These are phyloP conservation scores for Apodemus agrarius DNA, from an alignment of 2,797 vertebrate species.

Conservation along the genomic window DNA sequence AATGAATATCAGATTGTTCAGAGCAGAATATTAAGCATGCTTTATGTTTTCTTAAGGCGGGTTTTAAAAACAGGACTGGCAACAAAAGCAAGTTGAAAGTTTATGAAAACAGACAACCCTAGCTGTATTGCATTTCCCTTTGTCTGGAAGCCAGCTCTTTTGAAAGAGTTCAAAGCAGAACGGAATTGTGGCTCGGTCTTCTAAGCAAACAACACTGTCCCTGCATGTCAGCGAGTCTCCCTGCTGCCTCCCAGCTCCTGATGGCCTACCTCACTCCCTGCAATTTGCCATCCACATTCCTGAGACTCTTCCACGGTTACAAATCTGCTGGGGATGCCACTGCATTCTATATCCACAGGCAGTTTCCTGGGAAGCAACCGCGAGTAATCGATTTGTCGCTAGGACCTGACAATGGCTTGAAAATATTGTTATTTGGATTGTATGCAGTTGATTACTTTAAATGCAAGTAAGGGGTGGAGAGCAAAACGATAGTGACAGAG, in stretches of 20 bases:
- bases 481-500: not conserved
- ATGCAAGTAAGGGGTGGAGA: constrained; percentile 14
- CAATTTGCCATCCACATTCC: constrained; percentile 62
- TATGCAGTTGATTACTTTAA: constrained; percentile 12
- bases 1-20: constrained; percentile 64
- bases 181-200: constrained; percentile 55
- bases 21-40: constrained; percentile 66
- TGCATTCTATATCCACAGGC: constrained; percentile 5
- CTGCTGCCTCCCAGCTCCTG: not conserved
- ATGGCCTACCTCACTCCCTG: constrained; percentile 26
- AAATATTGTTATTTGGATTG: constrained; percentile 54
- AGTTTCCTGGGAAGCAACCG: constrained; percentile 57
- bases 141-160: constrained; percentile 66
- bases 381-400: constrained; percentile 57
- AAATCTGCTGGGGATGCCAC: not conserved
- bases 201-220: constrained; percentile 52
- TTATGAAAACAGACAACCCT: constrained; percentile 68
- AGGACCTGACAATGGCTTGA: constrained; percentile 62
- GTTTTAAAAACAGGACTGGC: constrained; percentile 61
- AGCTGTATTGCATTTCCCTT: constrained; percentile 63
- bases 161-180: constrained; percentile 71
- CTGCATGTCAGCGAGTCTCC: constrained; percentile 54
- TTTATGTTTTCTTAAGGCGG: constrained; percentile 71
- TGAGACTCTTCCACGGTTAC: constrained; percentile 43
- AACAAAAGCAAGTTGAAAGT: constrained; percentile 65